Base-by-base conservation (phyloP, 2,888 invertebrate species). In the Dasysyrphus tricinctus region DNA sequence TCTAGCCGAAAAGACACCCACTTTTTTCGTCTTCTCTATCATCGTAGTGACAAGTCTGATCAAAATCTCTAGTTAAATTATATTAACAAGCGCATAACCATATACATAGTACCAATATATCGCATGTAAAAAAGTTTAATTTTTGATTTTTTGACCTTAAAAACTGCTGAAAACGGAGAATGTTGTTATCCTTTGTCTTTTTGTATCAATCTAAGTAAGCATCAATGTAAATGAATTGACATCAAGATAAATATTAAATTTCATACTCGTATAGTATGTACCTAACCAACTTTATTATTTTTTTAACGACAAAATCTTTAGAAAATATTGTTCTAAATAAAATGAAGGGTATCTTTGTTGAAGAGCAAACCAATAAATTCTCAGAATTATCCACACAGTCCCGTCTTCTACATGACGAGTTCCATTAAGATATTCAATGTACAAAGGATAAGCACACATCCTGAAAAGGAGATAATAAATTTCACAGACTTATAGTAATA, bases 391-490 rank as follows among this genome's bases (percentile, higher is more conserved):
- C 70, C 24, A 56, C 16, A 24, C 56, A 7, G 42, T 16, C 44
- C 32, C 49, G 42, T 63, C 56, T n/a, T 44, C 42, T 57, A 34
- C 57, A 37, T 39, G 34, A 59, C 24, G 39, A 61, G 34, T 42
- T n/a, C 67, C 37, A 63, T 61, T 73, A 74, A 63, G 51, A 59
- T 54, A 63, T 49, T 39, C 76, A 54, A 61, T 65, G 57, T 47
- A 39, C 7, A 76, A 44, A 16, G 61, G 56, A 85, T 85, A 85
- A 76, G 73, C 76, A 76, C 67, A 80, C 75, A 47, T 57, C 54
- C 32, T 24, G 19, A 57, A 42, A 19, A 49, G 19, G 9, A 63
- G 83, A 80, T 80, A 80, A 70, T 69, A 56, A 75, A 69, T 75
- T 69, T 63, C 67, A 70, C 44, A 39, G 16, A 65, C 49, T 37